These are phyloP conservation scores for Canis aureus DNA, from an alignment of 2,113 vertebrate species.

Conservation along the genomic window DNA sequence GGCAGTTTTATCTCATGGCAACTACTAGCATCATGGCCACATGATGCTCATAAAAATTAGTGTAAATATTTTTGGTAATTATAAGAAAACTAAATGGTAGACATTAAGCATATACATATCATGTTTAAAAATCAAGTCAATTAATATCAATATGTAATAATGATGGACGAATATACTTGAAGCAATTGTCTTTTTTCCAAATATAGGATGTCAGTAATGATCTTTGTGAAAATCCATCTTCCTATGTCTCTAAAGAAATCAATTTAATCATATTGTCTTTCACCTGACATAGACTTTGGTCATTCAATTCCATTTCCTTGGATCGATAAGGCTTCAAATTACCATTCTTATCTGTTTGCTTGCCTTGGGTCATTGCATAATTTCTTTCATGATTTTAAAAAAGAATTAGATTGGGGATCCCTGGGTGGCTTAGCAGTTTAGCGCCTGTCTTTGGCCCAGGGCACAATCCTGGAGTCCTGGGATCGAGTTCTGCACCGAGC, in stretches of 20 bases:
- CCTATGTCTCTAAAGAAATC: constrained; percentile 26
- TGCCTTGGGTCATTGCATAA: not conserved
- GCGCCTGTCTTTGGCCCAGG: too few species aligned
- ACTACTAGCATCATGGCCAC: too few species aligned
- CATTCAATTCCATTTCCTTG: constrained; percentile 1
- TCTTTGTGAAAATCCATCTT: not conserved
- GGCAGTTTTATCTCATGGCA: not conserved
- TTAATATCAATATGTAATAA: not conserved
- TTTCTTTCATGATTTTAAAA: constrained; percentile 27
- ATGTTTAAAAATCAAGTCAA: not conserved
- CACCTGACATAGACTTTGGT: constrained; percentile 4
- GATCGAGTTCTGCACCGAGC: too few species aligned
- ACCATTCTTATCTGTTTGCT: constrained; percentile 24
- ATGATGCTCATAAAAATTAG: not conserved
- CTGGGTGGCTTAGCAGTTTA: too few species aligned
- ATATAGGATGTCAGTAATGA: not conserved
- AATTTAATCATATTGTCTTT: constrained; percentile 42
- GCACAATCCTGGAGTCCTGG: too few species aligned
- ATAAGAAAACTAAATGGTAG: not conserved
- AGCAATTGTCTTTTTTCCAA: not conserved
- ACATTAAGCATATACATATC: not conserved
- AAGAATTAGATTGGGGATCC: not conserved
- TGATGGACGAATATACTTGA: not conserved
- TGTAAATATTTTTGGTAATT: not conserved
- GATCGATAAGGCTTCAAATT: constrained; percentile 1